Conservation (phyloP, 2,888 invertebrate genomes). For the Lacanobia oleracea region DNA sequence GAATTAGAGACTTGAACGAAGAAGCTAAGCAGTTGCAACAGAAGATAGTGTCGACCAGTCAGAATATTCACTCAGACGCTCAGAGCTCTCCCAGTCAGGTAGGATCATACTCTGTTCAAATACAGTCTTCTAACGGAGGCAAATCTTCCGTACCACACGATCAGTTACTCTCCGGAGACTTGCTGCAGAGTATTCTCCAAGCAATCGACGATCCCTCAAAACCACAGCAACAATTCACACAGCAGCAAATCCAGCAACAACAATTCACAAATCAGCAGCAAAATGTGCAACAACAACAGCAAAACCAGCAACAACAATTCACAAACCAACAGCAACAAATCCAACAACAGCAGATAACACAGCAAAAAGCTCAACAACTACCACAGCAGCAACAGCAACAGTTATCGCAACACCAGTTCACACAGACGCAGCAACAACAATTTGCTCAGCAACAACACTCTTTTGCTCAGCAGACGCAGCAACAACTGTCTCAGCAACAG, state of each 20-base stretch:
- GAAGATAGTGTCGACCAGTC: conserved; percentile 79
- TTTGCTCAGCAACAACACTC: conserved; percentile 38
- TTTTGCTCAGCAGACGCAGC: conserved; percentile 39
- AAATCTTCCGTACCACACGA: conserved; percentile 92
- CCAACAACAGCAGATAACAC: conserved; percentile 32
- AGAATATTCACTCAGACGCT: conserved; percentile 74
- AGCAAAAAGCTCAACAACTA: conserved; percentile 32
- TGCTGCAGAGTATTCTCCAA: conserved; percentile 95
- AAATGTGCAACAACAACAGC: conserved; percentile 26
- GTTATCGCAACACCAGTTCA: conserved; percentile 19
- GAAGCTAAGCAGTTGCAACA: conserved; percentile 84
- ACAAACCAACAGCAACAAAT: conserved; percentile 23
- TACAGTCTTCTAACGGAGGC: conserved; percentile 92
- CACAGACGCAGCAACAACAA: conserved; percentile 43
- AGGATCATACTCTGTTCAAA: conserved; percentile 94
- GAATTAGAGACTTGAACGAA: conserved; percentile 82
- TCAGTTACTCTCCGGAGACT: conserved; percentile 94
- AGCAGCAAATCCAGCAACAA: conserved; percentile 9
- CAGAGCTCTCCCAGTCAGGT: conserved; percentile 77
- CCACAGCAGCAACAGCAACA: conserved; percentile 39
- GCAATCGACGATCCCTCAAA: conserved; percentile 94
- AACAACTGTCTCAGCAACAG: conserved; percentile 47
- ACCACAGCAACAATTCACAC: conserved; percentile 36
- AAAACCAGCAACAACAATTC: conserved; percentile 38
- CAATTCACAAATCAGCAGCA: conserved; percentile 14